These are phyloP conservation scores for Tamandua tetradactyla DNA, from an alignment of 2,797 vertebrate species.

Conservation along the genomic window DNA sequence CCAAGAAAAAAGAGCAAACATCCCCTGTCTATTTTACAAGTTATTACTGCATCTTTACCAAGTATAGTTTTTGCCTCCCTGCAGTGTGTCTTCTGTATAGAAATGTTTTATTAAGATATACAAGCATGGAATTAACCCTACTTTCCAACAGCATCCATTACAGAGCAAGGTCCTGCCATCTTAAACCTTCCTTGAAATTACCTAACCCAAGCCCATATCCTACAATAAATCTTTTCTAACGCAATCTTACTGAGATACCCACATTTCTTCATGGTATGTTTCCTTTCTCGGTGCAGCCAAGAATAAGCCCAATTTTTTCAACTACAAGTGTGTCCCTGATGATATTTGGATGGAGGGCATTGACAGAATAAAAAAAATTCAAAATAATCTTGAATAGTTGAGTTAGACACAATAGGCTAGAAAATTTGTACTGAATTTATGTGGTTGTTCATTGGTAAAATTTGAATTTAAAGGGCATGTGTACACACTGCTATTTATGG, in stretches of 20 bases:
- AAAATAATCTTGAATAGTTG: not conserved
- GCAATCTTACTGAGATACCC: not conserved
- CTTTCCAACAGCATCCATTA: not conserved
- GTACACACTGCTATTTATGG: too few relatives aligned
- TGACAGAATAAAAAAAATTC: rapidly evolving
- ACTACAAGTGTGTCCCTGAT: too few relatives aligned
- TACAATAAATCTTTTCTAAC: not conserved
- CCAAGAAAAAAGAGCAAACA: not conserved
- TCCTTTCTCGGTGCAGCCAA: rapidly evolving
- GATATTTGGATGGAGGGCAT: not conserved
- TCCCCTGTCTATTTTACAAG: rapidly evolving
- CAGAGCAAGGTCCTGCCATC: not conserved
- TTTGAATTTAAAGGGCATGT: rapidly evolving
- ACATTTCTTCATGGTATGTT: not conserved
- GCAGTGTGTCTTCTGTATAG: too few relatives aligned
- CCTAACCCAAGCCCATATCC: not conserved
- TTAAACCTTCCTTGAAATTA: not conserved
- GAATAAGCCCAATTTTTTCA: too few relatives aligned
- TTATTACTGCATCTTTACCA: rapidly evolving
- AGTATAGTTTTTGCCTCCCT: not conserved
- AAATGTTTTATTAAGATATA: not conserved
- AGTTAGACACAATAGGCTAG: rapidly evolving
- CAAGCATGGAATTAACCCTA: not conserved
- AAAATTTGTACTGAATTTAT: rapidly evolving
- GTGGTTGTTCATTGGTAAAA: not conserved